phyloP scores from a whole-genome alignment of 2,113 vertebrate genomes.

The Antechinus flavipes region DNA sequence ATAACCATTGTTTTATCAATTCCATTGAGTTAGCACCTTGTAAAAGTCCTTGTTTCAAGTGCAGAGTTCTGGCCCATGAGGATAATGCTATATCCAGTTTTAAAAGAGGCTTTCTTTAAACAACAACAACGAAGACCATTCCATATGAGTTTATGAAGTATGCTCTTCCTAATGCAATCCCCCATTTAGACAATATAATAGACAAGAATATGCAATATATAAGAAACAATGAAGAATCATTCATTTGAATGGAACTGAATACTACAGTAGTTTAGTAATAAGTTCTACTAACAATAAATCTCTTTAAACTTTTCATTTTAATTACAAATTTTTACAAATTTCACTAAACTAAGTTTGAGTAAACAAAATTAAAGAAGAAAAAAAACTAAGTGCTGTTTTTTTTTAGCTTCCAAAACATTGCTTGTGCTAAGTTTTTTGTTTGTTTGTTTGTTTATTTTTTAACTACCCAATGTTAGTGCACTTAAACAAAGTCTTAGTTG shows the following conservation, averaged over 20 bases:
- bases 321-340: neutral
- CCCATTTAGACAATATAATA: neutral
- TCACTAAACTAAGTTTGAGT: neutral
- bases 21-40: too few relatives aligned
- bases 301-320: neutral
- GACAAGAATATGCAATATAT: neutral
- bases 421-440: neutral
- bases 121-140: neutral
- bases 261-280: neutral
- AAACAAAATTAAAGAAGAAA: too few relatives aligned
- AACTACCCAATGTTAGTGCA: neutral
- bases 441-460: neutral
- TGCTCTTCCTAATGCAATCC: neutral
- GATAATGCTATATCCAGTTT: neutral
- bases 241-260: neutral
- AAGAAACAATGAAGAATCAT: neutral
- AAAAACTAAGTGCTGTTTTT: neutral
- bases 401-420: neutral
- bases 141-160: neutral
- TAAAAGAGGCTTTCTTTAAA: neutral
- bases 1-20: too few relatives aligned
- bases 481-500: neutral
- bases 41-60: too few relatives aligned
- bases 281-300: neutral
- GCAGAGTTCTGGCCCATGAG: too few relatives aligned